Evolutionary conservation across 2,113 vertebrate species (phyloP), one percentile per base, ranked within the genome.

Genomic region (Austrofundulus limnaeus): DNA sequence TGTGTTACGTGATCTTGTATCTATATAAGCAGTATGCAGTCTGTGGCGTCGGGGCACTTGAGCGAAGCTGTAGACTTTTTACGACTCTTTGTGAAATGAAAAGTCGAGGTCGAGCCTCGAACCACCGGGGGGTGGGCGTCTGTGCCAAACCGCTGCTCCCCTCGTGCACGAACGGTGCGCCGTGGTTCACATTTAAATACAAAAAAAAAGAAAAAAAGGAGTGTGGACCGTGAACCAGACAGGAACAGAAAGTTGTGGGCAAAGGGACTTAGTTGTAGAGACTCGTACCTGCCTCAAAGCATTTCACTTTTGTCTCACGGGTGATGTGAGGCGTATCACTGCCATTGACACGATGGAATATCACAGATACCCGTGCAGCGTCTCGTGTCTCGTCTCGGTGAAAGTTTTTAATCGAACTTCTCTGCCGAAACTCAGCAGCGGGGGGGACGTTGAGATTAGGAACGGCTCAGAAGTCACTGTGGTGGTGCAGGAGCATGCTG

Each of bases 131-230:
- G n/a, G n/a, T n/a, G 81, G 85, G 80, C 87, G 77, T 81, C 80
- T 66, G 65, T 38, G 84, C 81, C 83, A 70, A 45, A 76, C 86
- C 79, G 76, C 83, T 89, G 89, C 87, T 81, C 53, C n/a, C n/a
- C n/a, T 79, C 68, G 59, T 85, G 80, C 79, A 66, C 81, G 67
- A 80, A 70, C 57, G 21, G n/a, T 47, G 66, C 45, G 21, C 70
- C 73, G 28, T 39, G 70, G 45, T 46, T 74, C 53, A 13, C 66
- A 58, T 51, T 74, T 48, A 66, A 61, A 66, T 45, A 77, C 58
- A 42, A 82, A 54, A 71, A 74, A 70, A n/a, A n/a, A n/a, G n/a
- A n/a, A n/a, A n/a, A n/a, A n/a, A n/a, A n/a, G n/a, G n/a, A 66
- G 72, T 21, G 59, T 63, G 81, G 59, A 62, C 57, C 52, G 37